Percentiles rank a stretch among this genome's conserved stretches.
phyloP scores from a whole-genome alignment of 1,140 invertebrate species.

The Sarcophaga bullata region DNA sequence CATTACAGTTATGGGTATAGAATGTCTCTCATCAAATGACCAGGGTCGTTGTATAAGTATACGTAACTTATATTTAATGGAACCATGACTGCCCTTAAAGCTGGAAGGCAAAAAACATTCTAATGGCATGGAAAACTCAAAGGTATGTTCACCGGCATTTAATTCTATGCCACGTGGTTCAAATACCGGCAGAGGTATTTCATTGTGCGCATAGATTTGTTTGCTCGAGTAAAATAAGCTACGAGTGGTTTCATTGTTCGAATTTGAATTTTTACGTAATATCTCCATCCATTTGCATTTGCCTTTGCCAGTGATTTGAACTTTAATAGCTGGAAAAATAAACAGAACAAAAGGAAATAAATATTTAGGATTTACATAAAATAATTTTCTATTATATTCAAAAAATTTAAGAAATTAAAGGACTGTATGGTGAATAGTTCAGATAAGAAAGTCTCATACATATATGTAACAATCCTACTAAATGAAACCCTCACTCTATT shows the following conservation, averaged over 20 bases:
- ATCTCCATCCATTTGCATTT: conserved; percentile 65
- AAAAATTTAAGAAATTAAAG: too few species aligned
- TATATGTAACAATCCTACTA: too few species aligned
- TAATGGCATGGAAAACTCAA: conserved; percentile 56
- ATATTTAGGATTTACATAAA: too few species aligned
- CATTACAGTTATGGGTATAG: conserved; percentile 58
- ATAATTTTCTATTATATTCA: too few species aligned
- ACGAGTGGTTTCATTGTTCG: conserved; percentile 58
- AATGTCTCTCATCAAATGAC: conserved; percentile 60
- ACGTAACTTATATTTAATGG: conserved; percentile 64
- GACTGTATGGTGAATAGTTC: too few species aligned
- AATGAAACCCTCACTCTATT: too few species aligned
- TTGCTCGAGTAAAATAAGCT: conserved; percentile 62
- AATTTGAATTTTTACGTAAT: conserved; percentile 53
- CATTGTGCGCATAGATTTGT: conserved; percentile 61
- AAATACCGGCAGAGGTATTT: conserved; percentile 55
- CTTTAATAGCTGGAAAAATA: conserved; percentile 54
- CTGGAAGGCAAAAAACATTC: conserved; percentile 56
- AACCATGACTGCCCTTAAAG: conserved; percentile 60
- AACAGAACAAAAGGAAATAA: neutral
- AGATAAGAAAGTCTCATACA: too few species aligned
- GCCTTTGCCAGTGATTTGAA: conserved; percentile 63
- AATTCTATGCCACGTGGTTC: conserved; percentile 59
- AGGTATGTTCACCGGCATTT: conserved; percentile 58
- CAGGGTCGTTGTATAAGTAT: conserved; percentile 58